Conservation (phyloP, 2,113 vertebrate species). For the Chionis minor region DNA sequence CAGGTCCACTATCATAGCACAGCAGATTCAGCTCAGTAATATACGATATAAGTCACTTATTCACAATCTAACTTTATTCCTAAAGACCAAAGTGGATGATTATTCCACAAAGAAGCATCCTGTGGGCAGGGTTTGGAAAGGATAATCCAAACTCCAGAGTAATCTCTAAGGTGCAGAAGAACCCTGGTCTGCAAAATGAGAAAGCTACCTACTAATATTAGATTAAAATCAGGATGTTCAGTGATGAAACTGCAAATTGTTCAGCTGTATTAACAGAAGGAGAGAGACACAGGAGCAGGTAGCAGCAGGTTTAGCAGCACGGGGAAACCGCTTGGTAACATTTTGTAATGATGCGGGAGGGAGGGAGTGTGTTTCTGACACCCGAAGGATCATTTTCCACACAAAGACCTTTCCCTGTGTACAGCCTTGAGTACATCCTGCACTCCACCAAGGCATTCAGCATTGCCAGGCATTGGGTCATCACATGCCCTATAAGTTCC, state of each 20-base stretch:
- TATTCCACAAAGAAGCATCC: neutral
- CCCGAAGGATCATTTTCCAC: neutral
- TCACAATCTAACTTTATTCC: neutral
- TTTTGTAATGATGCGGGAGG: neutral
- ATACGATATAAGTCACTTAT: neutral
- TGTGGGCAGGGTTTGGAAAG: neutral
- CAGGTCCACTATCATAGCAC: neutral
- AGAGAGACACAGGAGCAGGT: neutral
- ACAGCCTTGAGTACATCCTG: neutral
- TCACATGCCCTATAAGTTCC: neutral
- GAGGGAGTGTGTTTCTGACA: fast-evolving
- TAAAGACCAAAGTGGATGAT: neutral
- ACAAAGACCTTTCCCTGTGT: neutral
- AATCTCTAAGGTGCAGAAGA: neutral
- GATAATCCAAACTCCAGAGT: neutral
- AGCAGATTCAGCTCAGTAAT: neutral
- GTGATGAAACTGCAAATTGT: neutral
- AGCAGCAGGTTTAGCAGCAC: neutral
- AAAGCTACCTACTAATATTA: neutral
- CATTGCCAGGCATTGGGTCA: neutral
- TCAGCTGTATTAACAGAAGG: neutral
- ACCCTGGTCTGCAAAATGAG: neutral
- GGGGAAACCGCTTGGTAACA: neutral
- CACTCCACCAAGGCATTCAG: neutral
- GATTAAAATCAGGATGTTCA: neutral